Evolutionary conservation across 35 echinoderm and acorn worm genomes (phyloP).

Genomic region (Amphiura filiformis): DNA sequence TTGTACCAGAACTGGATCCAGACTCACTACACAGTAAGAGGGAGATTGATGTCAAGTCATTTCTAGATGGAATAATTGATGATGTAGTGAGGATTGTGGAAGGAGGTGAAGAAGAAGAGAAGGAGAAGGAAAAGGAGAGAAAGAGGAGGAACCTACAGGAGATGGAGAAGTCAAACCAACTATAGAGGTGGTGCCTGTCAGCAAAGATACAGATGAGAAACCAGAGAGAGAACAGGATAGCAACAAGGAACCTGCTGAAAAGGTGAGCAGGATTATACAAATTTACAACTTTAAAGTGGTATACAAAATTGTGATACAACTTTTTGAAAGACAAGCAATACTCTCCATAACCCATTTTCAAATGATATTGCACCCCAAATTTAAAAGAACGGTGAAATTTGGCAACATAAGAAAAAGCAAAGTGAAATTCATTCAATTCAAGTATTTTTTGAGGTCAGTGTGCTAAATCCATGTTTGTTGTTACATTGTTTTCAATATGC

Average conservation of each 20-base stretch:
- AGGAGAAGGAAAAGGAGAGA: slow-evolving; percentile 27
- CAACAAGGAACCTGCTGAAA: neutral
- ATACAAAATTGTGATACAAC: too few species aligned
- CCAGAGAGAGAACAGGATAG: neutral
- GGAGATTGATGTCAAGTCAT: slow-evolving; percentile 28
- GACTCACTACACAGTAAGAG: slow-evolving; percentile 1
- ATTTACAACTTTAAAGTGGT: too few species aligned
- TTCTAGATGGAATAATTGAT: slow-evolving; percentile 70
- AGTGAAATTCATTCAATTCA: too few species aligned
- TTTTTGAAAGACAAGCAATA: too few species aligned
- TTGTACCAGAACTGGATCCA: slow-evolving; percentile 14
- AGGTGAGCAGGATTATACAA: neutral
- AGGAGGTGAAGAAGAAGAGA: slow-evolving; percentile 22
- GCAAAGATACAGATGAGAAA: slow-evolving; percentile 7
- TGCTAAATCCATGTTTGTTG: too few species aligned
- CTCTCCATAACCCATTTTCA: too few species aligned
- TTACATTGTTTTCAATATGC: too few species aligned
- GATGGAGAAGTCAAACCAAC: neutral
- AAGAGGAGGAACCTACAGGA: slow-evolving; percentile 13
- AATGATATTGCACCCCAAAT: too few species aligned
- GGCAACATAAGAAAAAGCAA: too few species aligned
- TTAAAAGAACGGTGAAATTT: too few species aligned
- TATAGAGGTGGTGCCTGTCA: neutral
- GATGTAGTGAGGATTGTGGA: slow-evolving; percentile 86
- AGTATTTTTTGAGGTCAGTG: too few species aligned